Evolutionary conservation across 2,113 vertebrate genomes (phyloP).

Genomic region (Gasterosteus nipponicus): DNA sequence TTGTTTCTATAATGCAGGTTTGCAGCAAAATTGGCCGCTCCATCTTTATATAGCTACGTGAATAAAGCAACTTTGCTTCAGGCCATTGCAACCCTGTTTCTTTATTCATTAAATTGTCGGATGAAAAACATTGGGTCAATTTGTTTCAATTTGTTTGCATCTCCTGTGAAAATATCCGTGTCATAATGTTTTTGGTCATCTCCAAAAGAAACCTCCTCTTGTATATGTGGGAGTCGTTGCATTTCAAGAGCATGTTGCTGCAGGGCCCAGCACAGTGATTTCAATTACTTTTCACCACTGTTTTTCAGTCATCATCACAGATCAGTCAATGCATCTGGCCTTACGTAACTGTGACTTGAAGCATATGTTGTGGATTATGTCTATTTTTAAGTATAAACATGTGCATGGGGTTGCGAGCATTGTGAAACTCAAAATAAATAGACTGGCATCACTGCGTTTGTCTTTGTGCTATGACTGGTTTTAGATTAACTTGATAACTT

Average conservation of each 20-base stretch:
- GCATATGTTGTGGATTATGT: background rate
- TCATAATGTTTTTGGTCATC: conserved; percentile 63
- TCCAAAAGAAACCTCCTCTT: conserved; percentile 42
- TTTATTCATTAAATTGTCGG: conserved; percentile 70
- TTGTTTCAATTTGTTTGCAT: conserved; percentile 66
- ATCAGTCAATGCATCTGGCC: conserved; percentile 19
- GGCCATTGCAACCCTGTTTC: conserved; percentile 57
- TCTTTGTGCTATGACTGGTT: background rate
- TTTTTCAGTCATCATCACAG: background rate
- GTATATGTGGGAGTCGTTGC: conserved; percentile 21
- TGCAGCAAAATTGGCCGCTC: conserved; percentile 29
- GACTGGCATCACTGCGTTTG: background rate
- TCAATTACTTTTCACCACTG: conserved; percentile 37
- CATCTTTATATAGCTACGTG: conserved; percentile 40
- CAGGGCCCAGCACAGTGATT: conserved; percentile 29
- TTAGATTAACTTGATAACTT: background rate
- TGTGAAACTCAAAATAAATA: background rate
- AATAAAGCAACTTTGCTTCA: conserved; percentile 58
- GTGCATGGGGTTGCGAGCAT: background rate
- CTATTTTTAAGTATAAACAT: conserved; percentile 1
- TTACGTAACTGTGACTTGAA: conserved; percentile 19
- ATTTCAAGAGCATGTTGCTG: conserved; percentile 40
- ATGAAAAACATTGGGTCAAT: conserved; percentile 64
- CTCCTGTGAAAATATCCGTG: conserved; percentile 57
- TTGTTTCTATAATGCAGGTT: conserved; percentile 55